Evolutionary conservation across 2,113 vertebrate species (phyloP).

Genomic region (Monopterus albus): DNA sequence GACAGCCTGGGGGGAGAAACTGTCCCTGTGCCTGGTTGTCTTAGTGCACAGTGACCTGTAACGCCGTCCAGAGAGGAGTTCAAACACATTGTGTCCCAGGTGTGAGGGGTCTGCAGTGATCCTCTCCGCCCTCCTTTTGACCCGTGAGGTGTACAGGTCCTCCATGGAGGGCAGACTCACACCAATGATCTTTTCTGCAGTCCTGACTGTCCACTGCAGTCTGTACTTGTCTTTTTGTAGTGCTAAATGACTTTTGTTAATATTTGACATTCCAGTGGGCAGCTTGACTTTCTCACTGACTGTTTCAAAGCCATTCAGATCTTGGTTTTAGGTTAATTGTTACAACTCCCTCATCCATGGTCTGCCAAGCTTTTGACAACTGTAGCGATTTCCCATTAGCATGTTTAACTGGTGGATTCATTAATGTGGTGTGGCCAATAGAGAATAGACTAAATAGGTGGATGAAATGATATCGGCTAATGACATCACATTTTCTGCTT

Average conservation of each 20-base stretch:
- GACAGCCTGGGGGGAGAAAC: too few relatives aligned
- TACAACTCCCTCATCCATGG: conserved; percentile 20
- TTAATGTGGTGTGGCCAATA: conserved; percentile 48
- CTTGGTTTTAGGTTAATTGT: conserved; percentile 22
- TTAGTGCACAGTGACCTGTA: too few relatives aligned
- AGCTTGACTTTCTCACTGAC: conserved; percentile 1
- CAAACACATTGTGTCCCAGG: too few relatives aligned
- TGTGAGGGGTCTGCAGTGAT: too few relatives aligned
- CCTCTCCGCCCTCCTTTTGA: too few relatives aligned
- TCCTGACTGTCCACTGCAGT: too few relatives aligned
- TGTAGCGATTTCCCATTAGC: conserved; percentile 45
- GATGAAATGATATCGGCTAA: conserved; percentile 30
- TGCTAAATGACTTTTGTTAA: not conserved
- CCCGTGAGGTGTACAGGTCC: too few relatives aligned
- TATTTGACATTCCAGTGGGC: not conserved
- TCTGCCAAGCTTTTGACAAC: conserved; percentile 46
- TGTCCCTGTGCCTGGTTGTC: too few relatives aligned
- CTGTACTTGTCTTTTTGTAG: not conserved
- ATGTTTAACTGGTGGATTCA: conserved; percentile 36
- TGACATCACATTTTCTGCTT: conserved; percentile 20
- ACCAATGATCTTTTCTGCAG: too few relatives aligned
- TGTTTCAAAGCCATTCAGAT: conserved; percentile 19
- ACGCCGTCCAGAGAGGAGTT: too few relatives aligned
- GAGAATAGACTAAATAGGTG: conserved; percentile 26
- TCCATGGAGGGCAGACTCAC: too few relatives aligned